A percentile compares a stretch with the other conserved stretches of the same genome.
These are phyloP conservation scores for Scaptomyza polygonia DNA, from an alignment of 2,888 invertebrate genomes.

Conservation along the genomic window DNA sequence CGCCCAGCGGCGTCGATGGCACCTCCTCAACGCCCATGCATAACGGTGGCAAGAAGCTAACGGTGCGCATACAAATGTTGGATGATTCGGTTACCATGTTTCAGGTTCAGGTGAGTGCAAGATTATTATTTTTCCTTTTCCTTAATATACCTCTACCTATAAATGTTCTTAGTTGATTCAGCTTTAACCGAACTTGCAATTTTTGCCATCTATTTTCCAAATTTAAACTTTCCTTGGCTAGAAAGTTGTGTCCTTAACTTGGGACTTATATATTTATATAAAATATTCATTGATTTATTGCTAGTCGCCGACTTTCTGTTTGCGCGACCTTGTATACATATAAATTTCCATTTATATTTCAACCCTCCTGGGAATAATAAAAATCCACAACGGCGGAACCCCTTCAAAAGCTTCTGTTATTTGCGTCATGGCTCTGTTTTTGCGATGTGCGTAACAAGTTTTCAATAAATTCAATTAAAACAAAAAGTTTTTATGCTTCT, in stretches of 20 bases:
- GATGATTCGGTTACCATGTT: conserved; percentile 95
- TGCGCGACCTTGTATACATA: background rate
- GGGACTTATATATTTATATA: conserved; percentile 4
- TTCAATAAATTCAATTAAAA: conserved; percentile 36
- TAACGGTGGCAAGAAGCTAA: conserved; percentile 95
- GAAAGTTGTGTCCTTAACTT: background rate
- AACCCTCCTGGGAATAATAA: conserved; percentile 8
- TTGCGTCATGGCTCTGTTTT: conserved; percentile 13
- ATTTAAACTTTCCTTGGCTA: too few relatives aligned
- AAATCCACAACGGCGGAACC: background rate
- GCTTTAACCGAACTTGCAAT: too few relatives aligned
- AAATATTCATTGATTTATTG: conserved; percentile 20
- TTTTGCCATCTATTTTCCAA: too few relatives aligned
- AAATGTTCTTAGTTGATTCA: too few relatives aligned
- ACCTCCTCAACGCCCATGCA: conserved; percentile 90
- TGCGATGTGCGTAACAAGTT: conserved; percentile 23
- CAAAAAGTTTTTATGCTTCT: conserved; percentile 29
- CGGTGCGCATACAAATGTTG: conserved; percentile 94
- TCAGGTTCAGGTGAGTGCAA: conserved; percentile 92
- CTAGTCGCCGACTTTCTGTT: background rate
- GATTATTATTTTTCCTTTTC: too few relatives aligned
- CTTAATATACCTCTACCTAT: too few relatives aligned
- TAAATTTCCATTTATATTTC: conserved; percentile 15
- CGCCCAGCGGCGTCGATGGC: conserved; percentile 92
- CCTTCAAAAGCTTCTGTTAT: background rate